A percentile compares a stretch with the other conserved stretches of the same genome.
Evolutionary conservation across 2,797 vertebrate species (phyloP).

Genomic region (Arctocebus calabarensis): DNA sequence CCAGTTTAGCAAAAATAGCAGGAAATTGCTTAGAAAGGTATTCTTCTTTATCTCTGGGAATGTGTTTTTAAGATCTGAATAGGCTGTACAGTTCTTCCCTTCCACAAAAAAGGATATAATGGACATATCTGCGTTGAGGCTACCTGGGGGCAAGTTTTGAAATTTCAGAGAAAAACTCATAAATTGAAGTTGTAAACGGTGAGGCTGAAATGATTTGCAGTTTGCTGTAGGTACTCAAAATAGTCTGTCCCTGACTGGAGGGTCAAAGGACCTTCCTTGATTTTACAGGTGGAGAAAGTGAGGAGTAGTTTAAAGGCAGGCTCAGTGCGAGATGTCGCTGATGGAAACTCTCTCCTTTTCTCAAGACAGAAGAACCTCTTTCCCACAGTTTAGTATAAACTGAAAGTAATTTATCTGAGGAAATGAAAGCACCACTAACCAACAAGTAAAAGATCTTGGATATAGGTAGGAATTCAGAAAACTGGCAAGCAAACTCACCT

Average conservation of each 20-base stretch:
- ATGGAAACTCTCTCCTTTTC: neutral
- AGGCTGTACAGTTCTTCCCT: neutral
- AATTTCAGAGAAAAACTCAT: constrained; percentile 63
- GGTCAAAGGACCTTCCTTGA: neutral
- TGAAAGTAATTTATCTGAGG: neutral
- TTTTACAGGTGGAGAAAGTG: neutral
- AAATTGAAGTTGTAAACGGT: constrained; percentile 44
- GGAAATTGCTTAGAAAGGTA: constrained; percentile 63
- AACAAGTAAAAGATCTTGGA: constrained; percentile 22
- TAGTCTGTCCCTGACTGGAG: neutral
- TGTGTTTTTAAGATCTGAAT: constrained; percentile 55
- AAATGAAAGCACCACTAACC: neutral
- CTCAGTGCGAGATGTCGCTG: neutral
- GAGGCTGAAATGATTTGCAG: constrained; percentile 36
- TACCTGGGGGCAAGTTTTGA: constrained; percentile 50
- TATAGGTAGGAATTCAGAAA: neutral
- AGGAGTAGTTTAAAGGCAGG: neutral
- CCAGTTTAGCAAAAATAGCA: constrained; percentile 65
- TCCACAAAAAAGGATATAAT: constrained; percentile 1
- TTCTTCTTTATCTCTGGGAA: constrained; percentile 21
- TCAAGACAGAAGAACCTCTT: neutral
- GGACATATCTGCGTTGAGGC: neutral
- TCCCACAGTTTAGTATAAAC: neutral
- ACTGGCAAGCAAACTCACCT: constrained; percentile 17
- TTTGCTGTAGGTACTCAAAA: neutral